phyloP scores from a whole-genome alignment of 2,113 vertebrate species.

The Eubucco bourcierii region DNA sequence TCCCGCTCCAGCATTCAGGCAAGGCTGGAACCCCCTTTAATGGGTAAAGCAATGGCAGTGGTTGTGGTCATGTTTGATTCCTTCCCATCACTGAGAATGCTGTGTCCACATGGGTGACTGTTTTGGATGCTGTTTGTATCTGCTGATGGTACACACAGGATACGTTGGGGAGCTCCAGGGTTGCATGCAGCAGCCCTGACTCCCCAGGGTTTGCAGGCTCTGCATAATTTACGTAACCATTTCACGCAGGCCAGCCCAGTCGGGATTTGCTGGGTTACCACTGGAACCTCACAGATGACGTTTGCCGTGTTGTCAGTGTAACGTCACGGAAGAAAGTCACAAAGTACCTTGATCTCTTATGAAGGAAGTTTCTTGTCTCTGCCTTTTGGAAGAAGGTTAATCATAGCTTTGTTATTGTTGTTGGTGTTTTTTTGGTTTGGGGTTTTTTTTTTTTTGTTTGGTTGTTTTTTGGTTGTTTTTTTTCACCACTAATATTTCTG shows the following conservation, averaged over 20 bases:
- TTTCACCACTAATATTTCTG: neutral
- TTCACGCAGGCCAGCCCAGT: rapidly evolving
- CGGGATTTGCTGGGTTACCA: neutral
- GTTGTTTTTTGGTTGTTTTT: no score
- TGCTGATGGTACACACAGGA: rapidly evolving
- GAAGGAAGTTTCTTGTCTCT: neutral
- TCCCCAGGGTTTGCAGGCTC: no score
- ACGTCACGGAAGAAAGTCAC: rapidly evolving
- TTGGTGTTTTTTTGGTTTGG: no score
- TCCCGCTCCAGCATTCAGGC: neutral
- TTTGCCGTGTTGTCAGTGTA: neutral
- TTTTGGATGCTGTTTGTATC: neutral
- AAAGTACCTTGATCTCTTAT: neutral
- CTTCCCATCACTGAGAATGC: rapidly evolving
- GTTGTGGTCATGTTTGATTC: neutral
- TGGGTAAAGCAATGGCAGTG: rapidly evolving
- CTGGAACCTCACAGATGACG: rapidly evolving
- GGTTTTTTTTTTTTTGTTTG: no score
- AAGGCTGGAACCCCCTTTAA: neutral
- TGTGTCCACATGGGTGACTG: rapidly evolving
- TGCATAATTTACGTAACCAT: rapidly evolving
- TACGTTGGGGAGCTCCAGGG: no score
- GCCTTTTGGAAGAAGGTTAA: neutral
- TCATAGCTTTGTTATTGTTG: neutral
- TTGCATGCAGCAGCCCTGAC: neutral